phyloP scores from a whole-genome alignment of 2,797 vertebrate genomes.

The Enteromius viviparus region DNA sequence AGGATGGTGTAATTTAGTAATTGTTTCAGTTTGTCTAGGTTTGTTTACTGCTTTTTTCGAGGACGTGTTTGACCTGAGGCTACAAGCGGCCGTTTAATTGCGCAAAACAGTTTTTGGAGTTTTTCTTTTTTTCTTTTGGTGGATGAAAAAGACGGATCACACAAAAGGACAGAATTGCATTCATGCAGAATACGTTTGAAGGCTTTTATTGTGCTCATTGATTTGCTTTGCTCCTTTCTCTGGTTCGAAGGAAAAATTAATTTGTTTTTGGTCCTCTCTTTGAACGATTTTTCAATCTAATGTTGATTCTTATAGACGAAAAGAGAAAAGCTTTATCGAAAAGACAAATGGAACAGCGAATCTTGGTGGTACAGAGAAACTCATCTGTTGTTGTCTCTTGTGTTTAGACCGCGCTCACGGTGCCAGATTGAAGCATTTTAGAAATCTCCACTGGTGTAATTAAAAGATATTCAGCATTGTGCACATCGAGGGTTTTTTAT shows the following conservation, averaged over 20 bases:
- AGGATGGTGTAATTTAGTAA: constrained; percentile 16
- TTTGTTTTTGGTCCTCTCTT: constrained; percentile 4
- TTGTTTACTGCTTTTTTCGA: constrained; percentile 45
- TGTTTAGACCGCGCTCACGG: background rate
- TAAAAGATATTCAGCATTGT: constrained; percentile 48
- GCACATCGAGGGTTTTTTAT: constrained; percentile 43
- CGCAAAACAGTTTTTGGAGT: background rate
- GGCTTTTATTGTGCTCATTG: background rate
- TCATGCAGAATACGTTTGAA: background rate
- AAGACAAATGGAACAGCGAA: constrained; percentile 21
- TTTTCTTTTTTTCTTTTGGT: background rate
- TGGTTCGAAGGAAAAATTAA: background rate
- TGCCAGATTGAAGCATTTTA: constrained; percentile 39
- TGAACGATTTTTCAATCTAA: background rate
- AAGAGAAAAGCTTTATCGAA: background rate
- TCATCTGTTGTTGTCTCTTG: constrained; percentile 30
- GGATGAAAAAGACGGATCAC: background rate
- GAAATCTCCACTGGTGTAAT: constrained; percentile 43
- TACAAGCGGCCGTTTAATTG: constrained; percentile 5
- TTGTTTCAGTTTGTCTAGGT: constrained; percentile 34
- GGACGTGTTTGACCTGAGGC: constrained; percentile 33
- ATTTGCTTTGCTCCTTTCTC: constrained; percentile 1
- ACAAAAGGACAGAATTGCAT: background rate
- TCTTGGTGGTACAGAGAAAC: constrained; percentile 20
- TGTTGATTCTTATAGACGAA: background rate